A percentile compares a stretch with the other conserved stretches of the same genome.
Conservation (phyloP, 2,797 vertebrate species). For the Microctenopoma stevenorrisi region DNA sequence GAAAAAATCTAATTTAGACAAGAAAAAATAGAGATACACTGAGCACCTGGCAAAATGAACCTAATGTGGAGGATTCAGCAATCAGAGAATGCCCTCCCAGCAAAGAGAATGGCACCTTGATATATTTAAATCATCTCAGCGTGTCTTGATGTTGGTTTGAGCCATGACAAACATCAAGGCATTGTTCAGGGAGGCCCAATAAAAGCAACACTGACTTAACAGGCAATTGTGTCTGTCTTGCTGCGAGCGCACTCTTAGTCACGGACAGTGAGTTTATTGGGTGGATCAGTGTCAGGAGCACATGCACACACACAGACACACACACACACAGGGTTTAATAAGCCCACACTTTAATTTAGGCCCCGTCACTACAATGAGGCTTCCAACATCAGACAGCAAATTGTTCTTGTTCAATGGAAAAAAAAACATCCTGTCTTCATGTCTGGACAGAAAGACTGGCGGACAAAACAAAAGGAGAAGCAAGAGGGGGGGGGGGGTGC, state of each 20-base stretch:
- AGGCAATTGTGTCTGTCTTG: constrained; percentile 85
- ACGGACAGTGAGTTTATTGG: constrained; percentile 85
- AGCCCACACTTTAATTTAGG: constrained; percentile 84
- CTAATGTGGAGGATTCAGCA: constrained; percentile 26
- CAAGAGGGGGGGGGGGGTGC: constrained; percentile 52
- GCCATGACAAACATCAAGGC: constrained; percentile 76
- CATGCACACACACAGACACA: constrained; percentile 45
- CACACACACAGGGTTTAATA: constrained; percentile 76
- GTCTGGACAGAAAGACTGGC: constrained; percentile 74
- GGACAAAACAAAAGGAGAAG: constrained; percentile 77
- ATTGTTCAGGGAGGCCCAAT: constrained; percentile 79
- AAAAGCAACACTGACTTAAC: constrained; percentile 84
- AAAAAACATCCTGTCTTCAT: constrained; percentile 75
- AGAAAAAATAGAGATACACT: constrained; percentile 25
- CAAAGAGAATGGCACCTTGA: constrained; percentile 51
- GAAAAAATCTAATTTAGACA: constrained; percentile 2
- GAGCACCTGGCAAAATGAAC: constrained; percentile 16
- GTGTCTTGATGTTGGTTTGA: constrained; percentile 66
- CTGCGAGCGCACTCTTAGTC: constrained; percentile 83
- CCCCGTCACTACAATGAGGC: constrained; percentile 84
- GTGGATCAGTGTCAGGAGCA: constrained; percentile 82
- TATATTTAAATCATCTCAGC: constrained; percentile 81
- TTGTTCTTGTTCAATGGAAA: constrained; percentile 82
- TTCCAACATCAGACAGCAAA: constrained; percentile 84
- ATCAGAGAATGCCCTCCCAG: constrained; percentile 45